Conservation (phyloP, 2,113 vertebrate genomes). For the Pygoscelis antarcticus region DNA sequence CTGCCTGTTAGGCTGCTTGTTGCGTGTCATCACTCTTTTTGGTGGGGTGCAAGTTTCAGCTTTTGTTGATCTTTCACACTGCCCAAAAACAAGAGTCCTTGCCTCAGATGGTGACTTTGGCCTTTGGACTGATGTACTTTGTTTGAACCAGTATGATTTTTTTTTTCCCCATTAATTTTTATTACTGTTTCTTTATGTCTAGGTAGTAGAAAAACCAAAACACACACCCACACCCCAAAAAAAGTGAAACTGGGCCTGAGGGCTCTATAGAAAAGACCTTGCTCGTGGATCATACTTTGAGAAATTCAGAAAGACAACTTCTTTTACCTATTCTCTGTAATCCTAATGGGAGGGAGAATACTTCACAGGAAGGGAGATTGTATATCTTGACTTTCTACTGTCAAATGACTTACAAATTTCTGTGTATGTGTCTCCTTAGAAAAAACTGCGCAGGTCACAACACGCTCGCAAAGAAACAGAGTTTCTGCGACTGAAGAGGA, state of each 20-base stretch:
- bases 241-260: not conserved
- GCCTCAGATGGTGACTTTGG: not conserved
- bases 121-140: not conserved
- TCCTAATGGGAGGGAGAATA: not conserved
- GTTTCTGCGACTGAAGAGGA: constrained; percentile 94
- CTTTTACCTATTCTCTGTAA: not conserved
- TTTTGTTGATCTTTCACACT: not conserved
- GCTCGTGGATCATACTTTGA: rapidly evolving
- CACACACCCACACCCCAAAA: no score
- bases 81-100: not conserved
- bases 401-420: not conserved
- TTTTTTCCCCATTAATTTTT: not conserved
- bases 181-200: not conserved
- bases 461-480: constrained; percentile 97
- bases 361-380: not conserved
- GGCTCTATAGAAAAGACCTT: not conserved
- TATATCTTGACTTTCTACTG: not conserved
- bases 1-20: not conserved
- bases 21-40: not conserved
- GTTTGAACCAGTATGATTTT: not conserved
- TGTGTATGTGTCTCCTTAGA: constrained; percentile 72
- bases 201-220: not conserved
- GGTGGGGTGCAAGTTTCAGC: not conserved
- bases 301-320: not conserved
- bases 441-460: constrained; percentile 92